phyloP scores from a whole-genome alignment of 2,888 invertebrate genomes.

The Lepidocyrtoides sp. region DNA sequence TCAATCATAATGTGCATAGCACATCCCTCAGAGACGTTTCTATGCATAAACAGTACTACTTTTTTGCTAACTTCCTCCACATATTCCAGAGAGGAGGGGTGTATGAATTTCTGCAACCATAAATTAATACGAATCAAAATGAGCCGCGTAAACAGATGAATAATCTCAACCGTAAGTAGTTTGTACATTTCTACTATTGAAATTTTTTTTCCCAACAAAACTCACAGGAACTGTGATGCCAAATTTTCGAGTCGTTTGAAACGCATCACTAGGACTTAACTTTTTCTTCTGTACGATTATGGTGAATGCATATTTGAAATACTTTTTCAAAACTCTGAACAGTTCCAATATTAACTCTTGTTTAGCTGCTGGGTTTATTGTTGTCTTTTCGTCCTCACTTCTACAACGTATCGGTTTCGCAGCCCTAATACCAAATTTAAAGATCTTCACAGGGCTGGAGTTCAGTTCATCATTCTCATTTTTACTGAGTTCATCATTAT shows the following conservation, averaged over 20 bases:
- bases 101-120: conserved; percentile 65
- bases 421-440: too few relatives aligned
- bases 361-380: background rate
- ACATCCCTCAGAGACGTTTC: conserved; percentile 57
- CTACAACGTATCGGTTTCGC: too few relatives aligned
- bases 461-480: too few relatives aligned
- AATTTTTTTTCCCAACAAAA: too few relatives aligned
- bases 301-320: conserved; percentile 90
- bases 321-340: conserved; percentile 88
- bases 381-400: background rate
- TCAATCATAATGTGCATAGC: conserved; percentile 67
- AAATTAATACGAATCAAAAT: background rate
- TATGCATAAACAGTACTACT: conserved; percentile 25
- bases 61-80: conserved; percentile 65
- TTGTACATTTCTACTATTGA: too few relatives aligned
- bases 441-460: too few relatives aligned
- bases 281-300: conserved; percentile 89
- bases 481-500: too few relatives aligned
- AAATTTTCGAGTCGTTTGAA: conserved; percentile 85
- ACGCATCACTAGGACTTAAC: conserved; percentile 90
- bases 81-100: conserved; percentile 59
- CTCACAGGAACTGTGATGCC: conserved; percentile 67
- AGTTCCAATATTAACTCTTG: background rate
- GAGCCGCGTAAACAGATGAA: background rate
- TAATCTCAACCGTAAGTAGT: too few relatives aligned